Conservation (phyloP, 2,797 vertebrate species). For the Harpagifer antarcticus region DNA sequence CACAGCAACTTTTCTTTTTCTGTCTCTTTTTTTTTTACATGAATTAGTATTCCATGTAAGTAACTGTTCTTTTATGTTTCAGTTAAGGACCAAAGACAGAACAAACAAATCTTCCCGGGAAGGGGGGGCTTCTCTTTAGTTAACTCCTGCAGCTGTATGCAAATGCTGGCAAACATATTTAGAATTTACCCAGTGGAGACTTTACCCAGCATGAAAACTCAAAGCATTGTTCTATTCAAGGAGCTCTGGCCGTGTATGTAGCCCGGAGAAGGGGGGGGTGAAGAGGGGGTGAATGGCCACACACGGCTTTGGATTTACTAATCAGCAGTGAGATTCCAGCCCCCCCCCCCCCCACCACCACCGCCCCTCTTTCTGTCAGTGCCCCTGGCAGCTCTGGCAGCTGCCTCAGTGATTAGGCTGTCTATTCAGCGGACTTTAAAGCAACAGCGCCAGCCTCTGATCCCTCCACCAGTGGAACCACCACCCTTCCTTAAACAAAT, state of each 20-base stretch:
- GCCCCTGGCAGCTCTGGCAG: conserved; percentile 83
- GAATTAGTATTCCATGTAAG: conserved; percentile 64
- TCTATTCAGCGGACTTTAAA: conserved; percentile 79
- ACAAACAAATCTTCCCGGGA: conserved; percentile 37
- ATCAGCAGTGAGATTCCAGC: conserved; percentile 84
- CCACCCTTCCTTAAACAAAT: conserved; percentile 77
- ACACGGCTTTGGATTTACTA: conserved; percentile 84
- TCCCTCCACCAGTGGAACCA: conserved; percentile 69
- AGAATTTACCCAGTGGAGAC: conserved; percentile 89
- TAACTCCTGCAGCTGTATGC: conserved; percentile 99
- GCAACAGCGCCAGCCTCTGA: conserved; percentile 80
- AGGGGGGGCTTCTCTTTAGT: conserved; percentile 72
- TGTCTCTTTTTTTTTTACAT: not conserved
- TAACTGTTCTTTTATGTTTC: conserved; percentile 58
- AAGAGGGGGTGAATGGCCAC: conserved; percentile 78
- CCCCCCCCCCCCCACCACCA: conserved; percentile 19
- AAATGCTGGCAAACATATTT: conserved; percentile 89
- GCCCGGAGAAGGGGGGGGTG: conserved; percentile 31
- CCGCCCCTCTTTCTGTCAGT: conserved; percentile 67
- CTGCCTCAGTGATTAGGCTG: conserved; percentile 85
- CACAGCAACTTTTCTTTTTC: conserved; percentile 12
- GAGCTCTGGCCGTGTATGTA: conserved; percentile 60
- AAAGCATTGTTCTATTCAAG: conserved; percentile 87
- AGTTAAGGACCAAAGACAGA: conserved; percentile 56
- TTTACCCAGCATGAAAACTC: conserved; percentile 89